Base-by-base conservation (phyloP, 92 coral and sea anemone species). In the Actinostola sp. region DNA sequence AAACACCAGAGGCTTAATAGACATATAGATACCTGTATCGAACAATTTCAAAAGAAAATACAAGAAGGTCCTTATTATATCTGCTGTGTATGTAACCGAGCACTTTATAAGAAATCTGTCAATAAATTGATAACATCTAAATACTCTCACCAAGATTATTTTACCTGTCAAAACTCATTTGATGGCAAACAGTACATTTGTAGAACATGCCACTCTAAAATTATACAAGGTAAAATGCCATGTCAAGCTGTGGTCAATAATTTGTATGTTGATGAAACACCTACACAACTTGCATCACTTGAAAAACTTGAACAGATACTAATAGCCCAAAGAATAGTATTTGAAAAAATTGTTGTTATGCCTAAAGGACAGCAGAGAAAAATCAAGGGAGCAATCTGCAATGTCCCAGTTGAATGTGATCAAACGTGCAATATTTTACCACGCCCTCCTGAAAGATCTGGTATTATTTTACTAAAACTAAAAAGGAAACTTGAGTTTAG, bases 361-460 rank as follows among this genome's bases (percentile, higher is more conserved):
- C 88, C 91, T 44, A 86, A 86, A 66, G 86, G 86, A 32, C 78
- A 79, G 33, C 86, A 70, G 67, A 81, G 83, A 63, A 85, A 85
- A 63, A 67, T 81, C 16, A 80, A 73, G 51, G 91, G 81, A 44
- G 90, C 86, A 39, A 85, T 80, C 17, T 80, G 86, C 66, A 85
- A 85, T 77, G 88, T 86, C 19, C 92, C 92, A 43, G 88, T 86
- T 66, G 76, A 81, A 38, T 85, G 86, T 85, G 91, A 86, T 34
- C 57, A 81, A 70, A 86, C 88, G 27, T 61, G 83, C 52, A 70
- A 66, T 21, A 35, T 61, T 12, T 63, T 86, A 51, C 91, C 91
- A 23, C 79, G 88, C 31, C 59, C 91, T 30, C 84, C 92, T 45
- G 86, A 74, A 39, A 81, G 73, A 29, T 86, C 91, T 48, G 91